Conservation (phyloP, 2,797 vertebrate genomes). For the Uromys caudimaculatus region DNA sequence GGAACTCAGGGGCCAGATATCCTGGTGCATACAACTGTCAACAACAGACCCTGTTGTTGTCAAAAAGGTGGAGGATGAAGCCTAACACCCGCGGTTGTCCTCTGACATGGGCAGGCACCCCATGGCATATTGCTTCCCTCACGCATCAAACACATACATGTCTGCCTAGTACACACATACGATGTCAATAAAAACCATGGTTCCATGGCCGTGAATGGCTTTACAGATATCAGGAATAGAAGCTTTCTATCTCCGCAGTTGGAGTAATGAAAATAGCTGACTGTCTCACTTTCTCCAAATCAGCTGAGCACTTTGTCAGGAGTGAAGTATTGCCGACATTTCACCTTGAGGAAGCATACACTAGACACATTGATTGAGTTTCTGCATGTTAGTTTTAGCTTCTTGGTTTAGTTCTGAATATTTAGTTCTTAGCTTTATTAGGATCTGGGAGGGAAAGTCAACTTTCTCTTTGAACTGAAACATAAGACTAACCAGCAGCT, state of each 20-base stretch:
- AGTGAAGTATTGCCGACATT: background rate
- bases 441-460: background rate
- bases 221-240: background rate
- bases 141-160: background rate
- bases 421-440: background rate
- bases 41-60: background rate
- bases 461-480: background rate
- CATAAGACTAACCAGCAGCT: background rate
- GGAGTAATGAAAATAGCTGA: background rate
- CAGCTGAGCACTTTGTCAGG: background rate
- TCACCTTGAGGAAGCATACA: background rate
- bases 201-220: background rate
- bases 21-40: background rate
- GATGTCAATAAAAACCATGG: background rate
- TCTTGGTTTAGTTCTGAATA: background rate
- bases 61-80: background rate
- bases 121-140: no score
- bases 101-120: background rate
- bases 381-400: background rate
- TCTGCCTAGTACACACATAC: background rate
- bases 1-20: background rate
- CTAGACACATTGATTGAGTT: background rate
- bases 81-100: background rate
- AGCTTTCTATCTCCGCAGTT: rapidly evolving
- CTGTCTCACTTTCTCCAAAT: background rate